These are phyloP conservation scores for Odontothrips loti DNA, from an alignment of 2,888 invertebrate genomes.

Conservation along the genomic window DNA sequence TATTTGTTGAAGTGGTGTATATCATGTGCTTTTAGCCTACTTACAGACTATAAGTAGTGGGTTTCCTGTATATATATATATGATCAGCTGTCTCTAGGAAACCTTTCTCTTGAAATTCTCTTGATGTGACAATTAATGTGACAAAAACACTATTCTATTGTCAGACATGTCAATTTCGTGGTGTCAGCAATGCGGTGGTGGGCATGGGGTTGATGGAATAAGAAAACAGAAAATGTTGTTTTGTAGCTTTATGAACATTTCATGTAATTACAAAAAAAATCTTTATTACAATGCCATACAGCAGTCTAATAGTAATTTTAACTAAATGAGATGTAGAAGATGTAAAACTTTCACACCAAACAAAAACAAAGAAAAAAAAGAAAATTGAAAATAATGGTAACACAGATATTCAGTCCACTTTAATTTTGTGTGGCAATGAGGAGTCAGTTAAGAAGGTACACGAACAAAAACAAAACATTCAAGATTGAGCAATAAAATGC, in stretches of 20 bases:
- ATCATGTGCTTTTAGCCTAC: too few species aligned
- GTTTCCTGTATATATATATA: too few species aligned
- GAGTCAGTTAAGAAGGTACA: constrained; percentile 23
- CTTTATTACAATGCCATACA: constrained; percentile 25
- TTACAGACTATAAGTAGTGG: too few species aligned
- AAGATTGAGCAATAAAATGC: constrained; percentile 16
- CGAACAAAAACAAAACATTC: constrained; percentile 16
- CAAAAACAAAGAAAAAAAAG: neutral
- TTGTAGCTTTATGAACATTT: constrained; percentile 23
- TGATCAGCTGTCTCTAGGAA: too few species aligned
- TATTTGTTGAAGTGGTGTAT: too few species aligned
- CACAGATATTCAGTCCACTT: constrained; percentile 26
- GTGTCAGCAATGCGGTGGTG: too few species aligned
- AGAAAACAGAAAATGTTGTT: neutral
- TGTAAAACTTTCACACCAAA: constrained; percentile 26
- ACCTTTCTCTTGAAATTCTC: too few species aligned
- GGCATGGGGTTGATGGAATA: too few species aligned
- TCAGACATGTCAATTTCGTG: too few species aligned
- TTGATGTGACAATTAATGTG: too few species aligned
- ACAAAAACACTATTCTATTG: too few species aligned
- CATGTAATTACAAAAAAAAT: constrained; percentile 17
- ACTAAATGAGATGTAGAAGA: constrained; percentile 26
- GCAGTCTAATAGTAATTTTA: constrained; percentile 26
- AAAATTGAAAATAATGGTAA: constrained; percentile 25
- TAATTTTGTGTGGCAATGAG: constrained; percentile 26